Base-by-base conservation (phyloP, 2,797 vertebrate species). In the Linurgus olivaceus region DNA sequence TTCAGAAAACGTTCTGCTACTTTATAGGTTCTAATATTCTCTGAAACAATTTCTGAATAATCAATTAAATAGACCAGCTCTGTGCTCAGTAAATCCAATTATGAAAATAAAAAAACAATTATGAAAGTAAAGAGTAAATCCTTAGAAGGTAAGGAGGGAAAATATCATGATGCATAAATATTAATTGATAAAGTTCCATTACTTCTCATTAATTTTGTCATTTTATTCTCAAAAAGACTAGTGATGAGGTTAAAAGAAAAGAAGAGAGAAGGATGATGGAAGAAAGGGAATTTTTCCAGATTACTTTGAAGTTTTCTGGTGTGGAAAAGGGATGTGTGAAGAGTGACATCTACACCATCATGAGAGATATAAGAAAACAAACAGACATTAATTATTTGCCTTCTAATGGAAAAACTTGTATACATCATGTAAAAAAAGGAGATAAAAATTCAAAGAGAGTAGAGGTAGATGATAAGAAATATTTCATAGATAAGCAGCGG, bases 91-190 rank as follows among this genome's bases (percentile, higher is more conserved):
- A 59, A 61, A 9, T 38, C 13, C 38, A 84, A 63, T 31, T 76
- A 51, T 66, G 25, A 73, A 88, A 76, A 13, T 9, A 81, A 72
- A 50, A 50, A 2, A 15, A 7, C 38, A 84, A 67, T 31, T 77
- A 51, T 62, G 19, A 73, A 88, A 76, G 13, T 9, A 81, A 72
- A 50, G 26, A 61, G 23, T 33, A 80, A 83, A 59, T 24, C 17
- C 19, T 51, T 51, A 51, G 14, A 12, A 45, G 21, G 3, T 6
- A 4, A n/a, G 18, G 7, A 13, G 17, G 3, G 0, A 10, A 35
- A 42, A 47, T 26, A 21, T 33, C 8, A 23, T 55, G 10, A 33
- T 66, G 21, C 18, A 31, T 23, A 74, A 62, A 77, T 86, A 80
- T 44, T 13, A 63, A 47, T 51, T 47, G 7, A 50, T 45, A 62